Conservation (phyloP, 2,888 invertebrate species). For the Helobdella robusta region DNA sequence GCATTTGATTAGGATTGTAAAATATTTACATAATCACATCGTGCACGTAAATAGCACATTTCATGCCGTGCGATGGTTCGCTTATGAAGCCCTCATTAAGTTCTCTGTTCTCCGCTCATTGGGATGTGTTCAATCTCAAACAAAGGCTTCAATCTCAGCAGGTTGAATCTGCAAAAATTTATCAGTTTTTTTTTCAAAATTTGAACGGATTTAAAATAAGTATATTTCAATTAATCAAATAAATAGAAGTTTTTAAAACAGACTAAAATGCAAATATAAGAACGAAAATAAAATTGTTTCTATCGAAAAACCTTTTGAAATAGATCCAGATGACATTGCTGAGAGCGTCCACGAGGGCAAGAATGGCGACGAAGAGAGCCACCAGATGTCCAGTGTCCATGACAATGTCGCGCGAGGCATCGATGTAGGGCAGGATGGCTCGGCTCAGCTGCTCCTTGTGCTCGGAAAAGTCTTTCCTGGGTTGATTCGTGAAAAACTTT, state of each 20-base stretch:
- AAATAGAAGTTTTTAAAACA: not conserved
- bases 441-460: slow-evolving; percentile 29
- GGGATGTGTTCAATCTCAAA: slow-evolving; percentile 36
- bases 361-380: slow-evolving; percentile 41
- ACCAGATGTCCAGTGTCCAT: slow-evolving; percentile 42
- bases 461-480: slow-evolving; percentile 32
- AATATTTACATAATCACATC: not conserved
- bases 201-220: not conserved
- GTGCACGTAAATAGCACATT: too few relatives aligned
- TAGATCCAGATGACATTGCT: slow-evolving; percentile 46
- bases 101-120: slow-evolving; percentile 13
- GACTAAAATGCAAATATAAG: not conserved
- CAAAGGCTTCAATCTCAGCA: slow-evolving; percentile 35
- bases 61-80: too few relatives aligned
- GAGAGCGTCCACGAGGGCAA: slow-evolving; percentile 44
- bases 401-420: slow-evolving; percentile 40
- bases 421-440: slow-evolving; percentile 34
- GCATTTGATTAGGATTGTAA: not conserved
- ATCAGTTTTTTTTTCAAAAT: not conserved
- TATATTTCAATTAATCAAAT: not conserved
- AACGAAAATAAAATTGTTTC: not conserved
- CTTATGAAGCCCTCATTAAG: too few relatives aligned
- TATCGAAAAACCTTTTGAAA: slow-evolving; percentile 36
- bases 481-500: not conserved
- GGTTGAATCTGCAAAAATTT: slow-evolving; percentile 32